Conservation (phyloP, 2,113 vertebrate genomes). For the Phylloscopus whistleri region DNA sequence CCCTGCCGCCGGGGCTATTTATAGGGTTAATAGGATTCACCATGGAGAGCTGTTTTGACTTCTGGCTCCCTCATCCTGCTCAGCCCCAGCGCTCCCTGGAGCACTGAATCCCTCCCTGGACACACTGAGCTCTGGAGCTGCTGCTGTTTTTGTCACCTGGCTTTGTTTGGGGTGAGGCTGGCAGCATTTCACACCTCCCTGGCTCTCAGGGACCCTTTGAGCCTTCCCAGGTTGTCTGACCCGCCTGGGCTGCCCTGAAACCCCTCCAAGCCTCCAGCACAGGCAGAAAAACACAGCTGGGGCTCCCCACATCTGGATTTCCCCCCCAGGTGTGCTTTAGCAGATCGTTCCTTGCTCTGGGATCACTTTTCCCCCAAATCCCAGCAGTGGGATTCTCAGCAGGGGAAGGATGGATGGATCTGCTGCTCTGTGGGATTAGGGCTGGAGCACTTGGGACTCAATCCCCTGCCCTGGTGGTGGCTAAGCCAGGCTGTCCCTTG, state of each 20-base stretch:
- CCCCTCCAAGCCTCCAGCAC: background rate
- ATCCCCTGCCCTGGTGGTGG: background rate
- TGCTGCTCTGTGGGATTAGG: background rate
- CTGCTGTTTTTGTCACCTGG: background rate
- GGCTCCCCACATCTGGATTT: background rate
- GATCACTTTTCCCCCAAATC: fast-evolving
- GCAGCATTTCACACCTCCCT: background rate
- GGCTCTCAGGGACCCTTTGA: background rate
- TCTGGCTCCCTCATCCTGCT: background rate
- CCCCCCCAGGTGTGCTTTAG: background rate
- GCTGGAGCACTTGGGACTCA: background rate
- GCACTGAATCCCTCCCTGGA: fast-evolving
- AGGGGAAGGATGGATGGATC: background rate
- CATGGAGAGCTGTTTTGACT: background rate
- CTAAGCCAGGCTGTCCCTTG: background rate
- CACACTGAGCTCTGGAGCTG: background rate
- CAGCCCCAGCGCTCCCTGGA: background rate
- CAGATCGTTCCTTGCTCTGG: background rate
- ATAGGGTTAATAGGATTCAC: constrained; percentile 26
- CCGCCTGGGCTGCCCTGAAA: background rate
- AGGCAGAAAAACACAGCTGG: background rate
- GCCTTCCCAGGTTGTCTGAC: background rate
- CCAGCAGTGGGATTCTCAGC: background rate
- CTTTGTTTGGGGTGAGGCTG: background rate
- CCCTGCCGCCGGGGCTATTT: background rate